A percentile compares a stretch with the other conserved stretches of the same genome.
Evolutionary conservation across 53 echinoderm and acorn worm species (phyloP).

Genomic region (Mesocentrotus franciscanus): DNA sequence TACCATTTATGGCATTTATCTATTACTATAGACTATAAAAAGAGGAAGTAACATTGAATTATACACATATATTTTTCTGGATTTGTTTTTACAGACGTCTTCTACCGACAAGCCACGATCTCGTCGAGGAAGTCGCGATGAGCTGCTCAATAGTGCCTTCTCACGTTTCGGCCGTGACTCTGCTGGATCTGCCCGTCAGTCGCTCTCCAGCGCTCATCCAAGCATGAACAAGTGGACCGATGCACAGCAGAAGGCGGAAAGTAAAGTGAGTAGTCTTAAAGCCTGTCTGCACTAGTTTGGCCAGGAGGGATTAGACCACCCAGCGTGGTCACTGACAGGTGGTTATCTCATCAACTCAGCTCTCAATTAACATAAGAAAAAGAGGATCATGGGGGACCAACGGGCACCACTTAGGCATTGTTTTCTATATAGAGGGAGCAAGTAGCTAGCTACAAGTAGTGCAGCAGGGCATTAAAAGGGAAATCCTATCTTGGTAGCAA

Average conservation of each 20-base stretch:
- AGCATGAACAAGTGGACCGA: conserved; percentile 95
- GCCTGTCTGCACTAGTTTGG: not conserved
- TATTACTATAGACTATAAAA: not conserved
- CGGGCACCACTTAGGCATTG: no score
- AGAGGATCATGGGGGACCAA: no score
- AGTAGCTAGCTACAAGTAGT: no score
- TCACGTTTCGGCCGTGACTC: conserved; percentile 94
- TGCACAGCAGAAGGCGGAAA: conserved; percentile 82
- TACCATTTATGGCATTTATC: no score
- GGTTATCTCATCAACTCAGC: no score
- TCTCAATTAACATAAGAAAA: no score
- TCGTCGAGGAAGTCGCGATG: conserved; percentile 77
- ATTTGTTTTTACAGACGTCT: conserved; percentile 29
- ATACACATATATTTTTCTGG: not conserved
- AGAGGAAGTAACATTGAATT: not conserved
- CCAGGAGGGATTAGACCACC: no score
- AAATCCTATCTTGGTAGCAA: no score
- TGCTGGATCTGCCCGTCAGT: conserved; percentile 90
- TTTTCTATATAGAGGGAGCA: no score
- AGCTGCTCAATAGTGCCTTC: conserved; percentile 82
- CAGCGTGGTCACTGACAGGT: no score
- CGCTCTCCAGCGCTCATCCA: conserved; percentile 83
- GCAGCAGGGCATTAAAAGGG: not conserved
- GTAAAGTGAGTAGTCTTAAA: conserved; percentile 41
- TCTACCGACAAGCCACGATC: conserved; percentile 62